Conservation (phyloP, 2,797 vertebrate genomes). For the Crax fasciolata region DNA sequence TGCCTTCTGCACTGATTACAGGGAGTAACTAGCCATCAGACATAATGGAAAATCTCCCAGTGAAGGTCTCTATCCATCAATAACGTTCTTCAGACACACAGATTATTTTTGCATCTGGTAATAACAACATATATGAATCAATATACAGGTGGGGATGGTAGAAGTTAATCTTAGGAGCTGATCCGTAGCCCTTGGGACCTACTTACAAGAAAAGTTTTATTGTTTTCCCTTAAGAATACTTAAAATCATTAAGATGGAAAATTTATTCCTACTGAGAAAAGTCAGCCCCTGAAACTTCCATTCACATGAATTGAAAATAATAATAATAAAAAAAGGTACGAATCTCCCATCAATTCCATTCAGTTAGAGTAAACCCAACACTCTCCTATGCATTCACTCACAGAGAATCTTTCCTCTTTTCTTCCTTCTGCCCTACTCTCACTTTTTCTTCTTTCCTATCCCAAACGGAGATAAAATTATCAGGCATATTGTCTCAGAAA, state of each 20-base stretch:
- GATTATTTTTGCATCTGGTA: not conserved
- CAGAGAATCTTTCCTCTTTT: not conserved
- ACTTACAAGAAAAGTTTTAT: not conserved
- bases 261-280: not conserved
- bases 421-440: not conserved
- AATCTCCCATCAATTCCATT: not conserved
- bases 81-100: not conserved
- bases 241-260: not conserved
- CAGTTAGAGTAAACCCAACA: not conserved
- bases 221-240: not conserved
- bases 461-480: not conserved
- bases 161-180: not conserved
- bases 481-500: not conserved
- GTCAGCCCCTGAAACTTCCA: not conserved
- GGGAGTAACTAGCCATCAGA: not conserved
- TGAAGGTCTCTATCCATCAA: not conserved
- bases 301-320: not conserved
- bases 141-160: not conserved
- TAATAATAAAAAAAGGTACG: not conserved
- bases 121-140: not conserved
- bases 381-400: not conserved
- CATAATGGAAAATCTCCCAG: not conserved
- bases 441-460: not conserved
- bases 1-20: not conserved
- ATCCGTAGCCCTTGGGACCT: not conserved